phyloP scores from a whole-genome alignment of 2,113 vertebrate species.

The Castor canadensis region DNA sequence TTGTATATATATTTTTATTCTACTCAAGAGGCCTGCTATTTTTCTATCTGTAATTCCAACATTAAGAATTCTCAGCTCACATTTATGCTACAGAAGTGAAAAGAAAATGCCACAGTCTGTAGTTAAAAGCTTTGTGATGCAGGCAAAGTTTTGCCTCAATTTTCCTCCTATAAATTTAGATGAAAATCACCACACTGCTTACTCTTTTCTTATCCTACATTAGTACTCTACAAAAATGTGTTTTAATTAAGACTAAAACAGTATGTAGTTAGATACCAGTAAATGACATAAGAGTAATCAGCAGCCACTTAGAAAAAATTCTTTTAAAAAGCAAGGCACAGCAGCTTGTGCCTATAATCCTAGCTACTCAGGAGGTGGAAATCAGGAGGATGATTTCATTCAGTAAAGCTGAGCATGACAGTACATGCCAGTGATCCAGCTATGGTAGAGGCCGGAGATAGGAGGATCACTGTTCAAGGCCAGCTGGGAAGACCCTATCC shows the following conservation, averaged over 20 bases:
- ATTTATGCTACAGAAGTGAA: background rate
- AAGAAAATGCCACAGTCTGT: background rate
- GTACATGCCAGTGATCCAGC: too few species aligned
- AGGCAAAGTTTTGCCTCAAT: background rate
- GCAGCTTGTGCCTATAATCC: too few species aligned
- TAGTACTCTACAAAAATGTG: background rate
- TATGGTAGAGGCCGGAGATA: too few species aligned
- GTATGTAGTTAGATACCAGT: background rate
- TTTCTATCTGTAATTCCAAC: background rate
- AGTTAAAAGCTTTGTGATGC: constrained; percentile 39
- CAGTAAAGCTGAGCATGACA: too few species aligned
- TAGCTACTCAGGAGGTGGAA: too few species aligned
- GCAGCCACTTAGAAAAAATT: background rate
- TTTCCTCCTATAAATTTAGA: constrained; percentile 2
- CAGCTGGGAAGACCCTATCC: too few species aligned
- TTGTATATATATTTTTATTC: background rate
- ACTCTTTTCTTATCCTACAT: constrained; percentile 10
- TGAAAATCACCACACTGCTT: constrained; percentile 3
- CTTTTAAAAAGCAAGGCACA: constrained; percentile 1
- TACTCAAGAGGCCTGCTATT: background rate
- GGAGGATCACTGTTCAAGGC: too few species aligned
- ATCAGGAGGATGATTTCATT: too few species aligned
- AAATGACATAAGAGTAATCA: constrained; percentile 12
- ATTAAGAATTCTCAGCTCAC: constrained; percentile 54
- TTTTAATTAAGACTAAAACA: constrained; percentile 39